Conservation (phyloP, 2,888 invertebrate species). For the Drosophila tanythrix region DNA sequence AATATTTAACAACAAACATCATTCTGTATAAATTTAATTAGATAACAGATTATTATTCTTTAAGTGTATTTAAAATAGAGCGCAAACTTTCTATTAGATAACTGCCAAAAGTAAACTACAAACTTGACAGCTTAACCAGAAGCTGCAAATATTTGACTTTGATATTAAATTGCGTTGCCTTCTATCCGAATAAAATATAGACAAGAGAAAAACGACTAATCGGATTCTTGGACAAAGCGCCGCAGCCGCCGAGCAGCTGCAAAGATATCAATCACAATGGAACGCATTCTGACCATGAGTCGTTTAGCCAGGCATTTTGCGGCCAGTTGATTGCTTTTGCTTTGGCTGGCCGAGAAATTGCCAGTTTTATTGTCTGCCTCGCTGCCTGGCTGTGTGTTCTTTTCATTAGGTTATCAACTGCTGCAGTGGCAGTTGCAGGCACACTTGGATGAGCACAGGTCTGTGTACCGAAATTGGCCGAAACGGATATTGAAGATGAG, state of each 20-base stretch:
- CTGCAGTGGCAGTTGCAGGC: background rate
- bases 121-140: background rate
- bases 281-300: background rate
- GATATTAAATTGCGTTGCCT: background rate
- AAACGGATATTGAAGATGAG: constrained; percentile 4
- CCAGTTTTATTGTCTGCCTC: constrained; percentile 9
- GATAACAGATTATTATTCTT: background rate
- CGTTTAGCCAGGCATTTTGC: background rate
- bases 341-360: background rate
- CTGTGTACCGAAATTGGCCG: background rate
- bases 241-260: constrained; percentile 6
- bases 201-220: background rate
- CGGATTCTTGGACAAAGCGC: background rate
- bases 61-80: background rate
- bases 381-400: background rate
- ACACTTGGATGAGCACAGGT: background rate
- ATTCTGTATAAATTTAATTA: background rate
- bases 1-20: background rate
- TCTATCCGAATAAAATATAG: background rate
- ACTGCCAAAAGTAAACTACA: background rate
- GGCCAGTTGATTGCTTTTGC: constrained; percentile 13
- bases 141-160: background rate
- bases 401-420: background rate
- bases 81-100: background rate
- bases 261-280: constrained; percentile 13